Evolutionary conservation across 2,113 vertebrate species (phyloP), one percentile per base, ranked within the genome.

Genomic region (Esox niger): DNA sequence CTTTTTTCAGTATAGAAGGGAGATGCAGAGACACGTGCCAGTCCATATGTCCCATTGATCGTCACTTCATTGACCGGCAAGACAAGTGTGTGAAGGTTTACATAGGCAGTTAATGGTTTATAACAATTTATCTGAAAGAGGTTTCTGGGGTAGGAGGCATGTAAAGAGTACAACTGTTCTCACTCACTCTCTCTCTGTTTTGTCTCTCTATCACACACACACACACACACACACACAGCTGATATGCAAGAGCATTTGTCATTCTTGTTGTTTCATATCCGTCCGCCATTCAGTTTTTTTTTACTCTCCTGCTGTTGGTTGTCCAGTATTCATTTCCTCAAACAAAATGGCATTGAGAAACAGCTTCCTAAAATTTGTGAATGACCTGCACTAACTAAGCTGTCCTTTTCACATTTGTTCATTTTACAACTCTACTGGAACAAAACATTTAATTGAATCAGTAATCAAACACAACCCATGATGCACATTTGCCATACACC

Each of bases 121-220:
- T 71, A 68, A 74, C 43, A 52, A 27, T 56, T 71, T 75, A 64
- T 71, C 5, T 20, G 61, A 52, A 74, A 70, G 66, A n/a, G 25
- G 17, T 46, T 43, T 68, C 59, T 20, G 31, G 46, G 56, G 55
- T 57, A 15, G 38, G 38, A 15, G 38, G 38, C 11, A 15, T 43
- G 17, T 77, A 61, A 62, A 57, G 27, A 57, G 21, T 49, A 7
- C 13, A 23, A n/a, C 66, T 31, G 27, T 23, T 63, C 60, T 23
- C 43, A 7, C 32, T 43, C 38, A 3, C 13, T 43, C 38, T 43
- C 13, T 17, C 38, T 43, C 38, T 17, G 1, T 2, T 33, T 8
- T 33, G 1, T 2, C 32, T 33, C 32, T 33, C 32, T 15, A 9
- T 38, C 35, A 47, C 43, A 47, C 43, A 47, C 43, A 47, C 43